Evolutionary conservation across 2,888 invertebrate genomes (phyloP), one percentile per base, ranked within the genome.

Genomic region (Drosophila nigricruria): DNA sequence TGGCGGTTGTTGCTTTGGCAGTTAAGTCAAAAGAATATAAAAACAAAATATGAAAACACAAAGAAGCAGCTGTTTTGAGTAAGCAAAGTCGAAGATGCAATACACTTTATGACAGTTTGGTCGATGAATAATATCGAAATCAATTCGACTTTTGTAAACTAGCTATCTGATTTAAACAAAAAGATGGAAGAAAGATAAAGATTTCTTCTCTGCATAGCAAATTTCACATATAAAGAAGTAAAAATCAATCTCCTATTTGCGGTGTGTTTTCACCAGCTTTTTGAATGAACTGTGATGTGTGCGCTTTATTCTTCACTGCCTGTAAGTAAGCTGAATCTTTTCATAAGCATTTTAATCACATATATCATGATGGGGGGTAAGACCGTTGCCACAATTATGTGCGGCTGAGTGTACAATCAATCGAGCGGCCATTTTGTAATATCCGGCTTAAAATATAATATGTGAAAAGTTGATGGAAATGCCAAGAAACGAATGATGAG

Each of bases 371-470:
- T 5, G 23, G 20, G 9, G 14, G 9, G 3, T 18, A 38, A 5
- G 3, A 18, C n/a, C n/a, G 47, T 14, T 40, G 27, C 5, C 32
- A 16, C 68, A 79, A 83, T 81, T 81, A 66, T 73, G 50, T 84
- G 62, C 74, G 79, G 67, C 54, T 74, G 47, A 18, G 27, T 12
- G 60, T 59, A 70, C 63, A 73, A 74, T 85, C 82, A 88, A 77
- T 83, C 63, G 73, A 68, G 82, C 62, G 74, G 58, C 87, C 75
- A 73, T 85, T 79, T 83, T 72, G 79, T 83, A 85, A 85, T 85
- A 89, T 85, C 84, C 84, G 84, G 84, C 79, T 87, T 84, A 81
- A 84, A 76, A 84, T 89, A 71, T 81, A 81, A 84, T 84, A 84
- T 89, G 65, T 42, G 52, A 76, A 71, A 73, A 77, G 82, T 81